A percentile compares a stretch with the other conserved stretches of the same genome.
phyloP scores from a whole-genome alignment of 1,140 invertebrate genomes.

The Brevipalpus yothersi region DNA sequence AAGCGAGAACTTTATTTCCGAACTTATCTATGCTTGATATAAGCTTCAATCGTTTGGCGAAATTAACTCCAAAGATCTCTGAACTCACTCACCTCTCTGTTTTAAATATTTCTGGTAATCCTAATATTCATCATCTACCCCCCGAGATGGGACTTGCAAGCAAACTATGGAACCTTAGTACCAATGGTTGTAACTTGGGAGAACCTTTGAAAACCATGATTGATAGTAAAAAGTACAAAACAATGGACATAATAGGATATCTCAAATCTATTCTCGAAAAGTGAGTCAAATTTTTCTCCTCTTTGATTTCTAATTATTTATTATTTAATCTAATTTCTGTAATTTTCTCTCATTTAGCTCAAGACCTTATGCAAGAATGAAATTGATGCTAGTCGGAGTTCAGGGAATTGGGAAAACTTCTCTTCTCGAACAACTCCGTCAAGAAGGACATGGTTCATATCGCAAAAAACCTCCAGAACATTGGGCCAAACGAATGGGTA shows the following conservation, averaged over 20 bases:
- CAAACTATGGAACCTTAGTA: slow-evolving; percentile 84
- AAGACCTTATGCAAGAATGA: slow-evolving; percentile 78
- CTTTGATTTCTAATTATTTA: slow-evolving; percentile 13
- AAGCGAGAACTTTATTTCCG: slow-evolving; percentile 54
- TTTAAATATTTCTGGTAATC: slow-evolving; percentile 73
- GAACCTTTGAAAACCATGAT: slow-evolving; percentile 80
- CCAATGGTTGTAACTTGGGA: slow-evolving; percentile 58
- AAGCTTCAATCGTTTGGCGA: slow-evolving; percentile 54
- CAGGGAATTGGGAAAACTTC: slow-evolving; percentile 86
- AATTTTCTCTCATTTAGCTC: slow-evolving; percentile 51
- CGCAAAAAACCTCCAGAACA: slow-evolving; percentile 53
- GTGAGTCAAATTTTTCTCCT: slow-evolving; percentile 17
- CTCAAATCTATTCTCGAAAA: slow-evolving; percentile 43
- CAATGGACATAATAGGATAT: slow-evolving; percentile 86
- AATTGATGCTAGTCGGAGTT: slow-evolving; percentile 88
- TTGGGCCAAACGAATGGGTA: slow-evolving; percentile 82
- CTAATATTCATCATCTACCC: slow-evolving; percentile 58
- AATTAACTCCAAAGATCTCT: slow-evolving; percentile 57
- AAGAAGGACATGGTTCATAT: slow-evolving; percentile 50
- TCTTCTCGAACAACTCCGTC: slow-evolving; percentile 55
- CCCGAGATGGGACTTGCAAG: slow-evolving; percentile 79
- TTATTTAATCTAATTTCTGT: slow-evolving; percentile 29
- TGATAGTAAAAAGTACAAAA: slow-evolving; percentile 73
- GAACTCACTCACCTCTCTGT: slow-evolving; percentile 69
- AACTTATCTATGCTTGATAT: slow-evolving; percentile 84